Conservation (phyloP, 2,797 vertebrate genomes). For the Petrocephalus sullivani region DNA sequence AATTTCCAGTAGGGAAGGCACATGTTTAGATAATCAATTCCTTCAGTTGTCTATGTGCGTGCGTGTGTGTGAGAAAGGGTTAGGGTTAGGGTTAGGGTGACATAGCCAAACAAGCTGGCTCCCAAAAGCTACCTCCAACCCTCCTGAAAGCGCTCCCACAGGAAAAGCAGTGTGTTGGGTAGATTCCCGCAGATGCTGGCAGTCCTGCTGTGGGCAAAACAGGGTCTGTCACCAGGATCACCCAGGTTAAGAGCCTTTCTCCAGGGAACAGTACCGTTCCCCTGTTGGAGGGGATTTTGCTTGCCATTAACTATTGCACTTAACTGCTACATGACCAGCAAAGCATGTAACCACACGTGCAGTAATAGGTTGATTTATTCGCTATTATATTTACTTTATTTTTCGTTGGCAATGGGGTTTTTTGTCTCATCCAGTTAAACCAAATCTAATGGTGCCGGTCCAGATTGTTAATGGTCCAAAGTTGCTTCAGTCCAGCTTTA, state of each 20-base stretch:
- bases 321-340: not conserved
- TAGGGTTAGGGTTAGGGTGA: too few relatives aligned
- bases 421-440: slow-evolving; percentile 9
- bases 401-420: not conserved
- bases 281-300: not conserved
- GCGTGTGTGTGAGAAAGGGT: not conserved
- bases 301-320: not conserved
- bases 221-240: not conserved
- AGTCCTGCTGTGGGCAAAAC: not conserved
- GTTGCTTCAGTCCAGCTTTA: slow-evolving; percentile 4
- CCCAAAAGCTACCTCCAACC: not conserved
- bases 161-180: not conserved
- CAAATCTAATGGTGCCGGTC: not conserved
- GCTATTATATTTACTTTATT: not conserved
- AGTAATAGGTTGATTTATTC: not conserved
- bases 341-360: not conserved
- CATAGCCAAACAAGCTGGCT: not conserved
- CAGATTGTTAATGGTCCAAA: slow-evolving; percentile 9
- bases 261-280: not conserved
- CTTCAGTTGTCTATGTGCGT: not conserved
- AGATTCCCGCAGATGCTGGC: not conserved
- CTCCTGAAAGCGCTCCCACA: not conserved
- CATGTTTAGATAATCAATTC: slow-evolving; percentile 17
- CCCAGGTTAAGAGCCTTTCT: not conserved
- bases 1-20: slow-evolving; percentile 12